Conservation (phyloP, 2,888 invertebrate genomes). For the Coleophora deauratella region DNA sequence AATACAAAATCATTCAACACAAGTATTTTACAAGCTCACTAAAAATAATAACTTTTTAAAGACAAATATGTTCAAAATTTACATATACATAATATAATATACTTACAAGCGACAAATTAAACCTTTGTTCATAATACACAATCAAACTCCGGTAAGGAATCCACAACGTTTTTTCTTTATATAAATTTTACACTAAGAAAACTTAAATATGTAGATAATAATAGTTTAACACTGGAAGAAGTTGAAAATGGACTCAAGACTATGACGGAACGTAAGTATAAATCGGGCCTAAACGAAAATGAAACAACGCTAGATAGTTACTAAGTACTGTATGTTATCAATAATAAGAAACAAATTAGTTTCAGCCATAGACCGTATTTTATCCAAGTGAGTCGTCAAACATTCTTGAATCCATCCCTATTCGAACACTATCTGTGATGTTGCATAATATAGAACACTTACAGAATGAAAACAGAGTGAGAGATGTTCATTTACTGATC, state of each 20-base stretch:
- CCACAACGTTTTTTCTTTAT: slow-evolving; percentile 17
- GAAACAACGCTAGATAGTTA: too few relatives aligned
- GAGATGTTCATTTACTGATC: too few relatives aligned
- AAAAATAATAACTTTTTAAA: slow-evolving; percentile 39
- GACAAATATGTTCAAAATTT: slow-evolving; percentile 60
- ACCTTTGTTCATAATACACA: slow-evolving; percentile 35
- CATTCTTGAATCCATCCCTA: too few relatives aligned
- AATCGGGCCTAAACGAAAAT: too few relatives aligned
- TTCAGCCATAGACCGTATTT: too few relatives aligned
- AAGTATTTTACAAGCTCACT: slow-evolving; percentile 52
- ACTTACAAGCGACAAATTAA: slow-evolving; percentile 60
- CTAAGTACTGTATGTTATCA: too few relatives aligned
- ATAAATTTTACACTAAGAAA: slow-evolving; percentile 30
- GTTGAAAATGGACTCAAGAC: slow-evolving; percentile 23
- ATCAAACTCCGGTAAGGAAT: slow-evolving; percentile 32
- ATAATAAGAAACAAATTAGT: too few relatives aligned
- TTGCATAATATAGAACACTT: too few relatives aligned
- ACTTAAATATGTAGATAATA: slow-evolving; percentile 27
- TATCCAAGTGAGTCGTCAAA: too few relatives aligned
- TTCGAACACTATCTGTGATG: too few relatives aligned
- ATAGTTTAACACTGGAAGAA: slow-evolving; percentile 36
- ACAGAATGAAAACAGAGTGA: too few relatives aligned
- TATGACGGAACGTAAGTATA: too few relatives aligned
- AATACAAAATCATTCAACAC: slow-evolving; percentile 43
- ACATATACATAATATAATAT: slow-evolving; percentile 47